Percentiles rank a stretch among this genome's conserved stretches.
Conservation (phyloP, 2,113 vertebrate genomes). For the Campylomormyrus tamandua region DNA sequence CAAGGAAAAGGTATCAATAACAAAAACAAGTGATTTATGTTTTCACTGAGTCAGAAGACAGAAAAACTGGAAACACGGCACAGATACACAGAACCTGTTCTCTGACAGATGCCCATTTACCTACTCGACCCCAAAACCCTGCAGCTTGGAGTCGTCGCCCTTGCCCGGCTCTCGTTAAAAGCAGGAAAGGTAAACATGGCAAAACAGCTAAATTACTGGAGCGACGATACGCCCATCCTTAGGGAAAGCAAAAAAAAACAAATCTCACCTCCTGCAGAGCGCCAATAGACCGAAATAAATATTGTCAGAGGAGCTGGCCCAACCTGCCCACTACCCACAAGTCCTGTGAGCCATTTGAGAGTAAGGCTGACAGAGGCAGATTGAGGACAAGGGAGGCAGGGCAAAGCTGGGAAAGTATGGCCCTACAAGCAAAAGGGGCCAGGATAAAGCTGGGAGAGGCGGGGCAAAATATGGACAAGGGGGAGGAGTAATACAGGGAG, state of each 20-base stretch:
- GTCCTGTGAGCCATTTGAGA: background rate
- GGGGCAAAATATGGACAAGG: too few relatives aligned
- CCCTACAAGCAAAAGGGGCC: background rate
- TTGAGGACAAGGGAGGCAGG: background rate
- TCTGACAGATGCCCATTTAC: conserved; percentile 36
- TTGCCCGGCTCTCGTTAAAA: conserved; percentile 2
- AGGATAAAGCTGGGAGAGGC: too few relatives aligned
- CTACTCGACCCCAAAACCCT: conserved; percentile 23
- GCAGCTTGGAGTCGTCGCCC: background rate
- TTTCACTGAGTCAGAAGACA: background rate
- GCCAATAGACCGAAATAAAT: conserved; percentile 15
- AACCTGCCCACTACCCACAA: background rate
- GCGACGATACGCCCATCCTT: background rate
- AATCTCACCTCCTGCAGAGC: conserved; percentile 1
- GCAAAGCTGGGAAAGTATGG: background rate
- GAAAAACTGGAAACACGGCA: conserved; percentile 20
- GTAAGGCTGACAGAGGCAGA: background rate
- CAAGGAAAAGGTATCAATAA: background rate
- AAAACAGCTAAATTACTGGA: conserved; percentile 20
- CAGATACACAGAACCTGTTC: conserved; percentile 45
- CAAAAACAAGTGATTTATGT: background rate
- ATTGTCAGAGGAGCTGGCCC: background rate
- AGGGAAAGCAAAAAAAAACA: background rate
- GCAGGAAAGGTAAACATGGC: background rate
- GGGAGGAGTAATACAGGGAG: too few relatives aligned